Evolutionary conservation across 2,113 vertebrate species (phyloP).

Genomic region (Mus spicilegus): DNA sequence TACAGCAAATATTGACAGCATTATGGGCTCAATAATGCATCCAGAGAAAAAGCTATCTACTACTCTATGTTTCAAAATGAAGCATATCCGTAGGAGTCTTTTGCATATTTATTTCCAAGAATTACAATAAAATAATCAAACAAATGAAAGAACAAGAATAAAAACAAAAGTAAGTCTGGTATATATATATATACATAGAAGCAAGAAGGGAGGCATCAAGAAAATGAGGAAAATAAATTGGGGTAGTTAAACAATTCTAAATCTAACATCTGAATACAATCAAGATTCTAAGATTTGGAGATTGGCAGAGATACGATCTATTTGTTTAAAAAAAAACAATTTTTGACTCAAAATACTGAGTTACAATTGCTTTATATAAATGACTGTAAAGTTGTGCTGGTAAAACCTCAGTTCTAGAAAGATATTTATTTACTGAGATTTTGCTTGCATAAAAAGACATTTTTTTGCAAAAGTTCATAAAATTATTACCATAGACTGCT

Average conservation of each 20-base stretch:
- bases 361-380: neutral
- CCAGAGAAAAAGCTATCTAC: neutral
- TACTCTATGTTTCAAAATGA: neutral
- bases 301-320: neutral
- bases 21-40: neutral
- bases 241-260: neutral
- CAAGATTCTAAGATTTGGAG: too few species aligned
- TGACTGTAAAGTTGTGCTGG: neutral
- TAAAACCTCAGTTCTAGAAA: neutral
- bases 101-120: conserved; percentile 17
- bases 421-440: neutral
- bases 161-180: neutral
- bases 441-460: neutral
- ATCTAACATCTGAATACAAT: neutral
- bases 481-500: neutral
- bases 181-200: neutral
- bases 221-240: neutral
- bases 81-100: neutral
- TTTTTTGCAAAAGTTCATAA: neutral
- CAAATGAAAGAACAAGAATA: neutral
- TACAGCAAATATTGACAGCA: neutral
- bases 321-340: neutral
- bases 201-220: neutral
- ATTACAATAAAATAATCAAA: neutral
- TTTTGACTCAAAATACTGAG: neutral